Evolutionary conservation across 2,888 invertebrate genomes (phyloP).

Genomic region (Drosophila mimetica): DNA sequence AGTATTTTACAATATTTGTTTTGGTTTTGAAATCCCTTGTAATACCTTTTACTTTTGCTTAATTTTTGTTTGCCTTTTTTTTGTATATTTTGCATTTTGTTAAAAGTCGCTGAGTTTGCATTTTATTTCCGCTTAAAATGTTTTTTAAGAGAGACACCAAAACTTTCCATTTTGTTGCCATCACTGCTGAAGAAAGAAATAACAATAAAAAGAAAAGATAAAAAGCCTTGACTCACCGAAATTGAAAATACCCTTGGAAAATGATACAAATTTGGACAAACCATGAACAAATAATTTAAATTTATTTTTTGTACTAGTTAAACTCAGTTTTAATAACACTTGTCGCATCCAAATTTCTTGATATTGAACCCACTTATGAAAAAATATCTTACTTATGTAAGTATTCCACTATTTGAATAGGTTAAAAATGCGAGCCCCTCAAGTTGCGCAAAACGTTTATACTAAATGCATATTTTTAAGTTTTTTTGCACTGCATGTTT

Average conservation of each 20-base stretch:
- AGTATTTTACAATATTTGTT: background rate
- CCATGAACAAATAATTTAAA: too few relatives aligned
- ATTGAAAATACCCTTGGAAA: constrained; percentile 24
- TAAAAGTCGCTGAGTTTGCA: constrained; percentile 16
- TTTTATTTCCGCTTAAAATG: constrained; percentile 39
- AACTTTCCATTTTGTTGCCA: constrained; percentile 46
- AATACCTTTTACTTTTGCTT: constrained; percentile 13
- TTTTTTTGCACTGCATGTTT: constrained; percentile 5
- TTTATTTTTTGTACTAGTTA: too few relatives aligned
- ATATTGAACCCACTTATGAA: background rate
- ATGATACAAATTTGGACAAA: background rate
- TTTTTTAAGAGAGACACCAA: constrained; percentile 16
- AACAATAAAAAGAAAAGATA: constrained; percentile 11
- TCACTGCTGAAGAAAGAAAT: constrained; percentile 23
- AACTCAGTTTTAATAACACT: background rate
- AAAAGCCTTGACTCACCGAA: constrained; percentile 27
- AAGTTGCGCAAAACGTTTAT: background rate
- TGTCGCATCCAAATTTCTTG: too few relatives aligned
- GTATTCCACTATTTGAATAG: background rate
- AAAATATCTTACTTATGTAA: background rate
- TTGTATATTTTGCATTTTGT: constrained; percentile 29
- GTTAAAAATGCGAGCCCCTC: background rate
- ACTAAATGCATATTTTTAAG: background rate
- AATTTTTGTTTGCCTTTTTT: constrained; percentile 4
- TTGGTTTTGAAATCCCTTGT: constrained; percentile 4